These are phyloP conservation scores for Cosmorhoe ocellata DNA, from an alignment of 2,888 invertebrate species.

Conservation along the genomic window DNA sequence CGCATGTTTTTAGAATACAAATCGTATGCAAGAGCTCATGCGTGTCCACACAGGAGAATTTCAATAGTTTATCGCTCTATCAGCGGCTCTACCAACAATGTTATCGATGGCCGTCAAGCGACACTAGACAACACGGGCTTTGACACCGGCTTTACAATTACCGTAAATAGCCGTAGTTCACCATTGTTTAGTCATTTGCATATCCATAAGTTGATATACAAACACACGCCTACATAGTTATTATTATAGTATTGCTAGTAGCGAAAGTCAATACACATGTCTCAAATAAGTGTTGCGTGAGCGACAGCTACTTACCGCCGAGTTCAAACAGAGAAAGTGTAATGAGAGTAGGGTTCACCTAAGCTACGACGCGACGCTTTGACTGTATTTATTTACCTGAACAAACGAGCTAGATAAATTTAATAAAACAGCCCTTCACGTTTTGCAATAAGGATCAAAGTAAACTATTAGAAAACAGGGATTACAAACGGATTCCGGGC, in stretches of 20 bases:
- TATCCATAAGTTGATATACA: constrained; percentile 5
- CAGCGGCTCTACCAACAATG: constrained; percentile 51
- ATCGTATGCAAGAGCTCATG: constrained; percentile 34
- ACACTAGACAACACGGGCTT: constrained; percentile 36
- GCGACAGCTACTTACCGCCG: constrained; percentile 23
- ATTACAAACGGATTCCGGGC: constrained; percentile 34
- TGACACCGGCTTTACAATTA: constrained; percentile 33
- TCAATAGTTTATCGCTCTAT: constrained; percentile 54
- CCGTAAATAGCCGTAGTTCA: constrained; percentile 6
- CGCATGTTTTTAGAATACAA: constrained; percentile 25
- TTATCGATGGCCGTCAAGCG: constrained; percentile 49
- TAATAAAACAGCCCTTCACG: constrained; percentile 36
- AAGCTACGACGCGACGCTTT: constrained; percentile 37
- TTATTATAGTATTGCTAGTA: constrained; percentile 28
- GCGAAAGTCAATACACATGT: constrained; percentile 34
- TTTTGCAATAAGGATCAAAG: constrained; percentile 39
- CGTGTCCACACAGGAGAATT: constrained; percentile 39
- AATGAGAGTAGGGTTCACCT: constrained; percentile 40
- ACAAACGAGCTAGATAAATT: constrained; percentile 22
- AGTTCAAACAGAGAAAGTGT: constrained; percentile 44
- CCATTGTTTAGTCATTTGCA: not conserved
- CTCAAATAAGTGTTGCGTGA: constrained; percentile 25
- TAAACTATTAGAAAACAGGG: constrained; percentile 4
- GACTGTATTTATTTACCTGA: constrained; percentile 37
- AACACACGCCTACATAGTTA: too few species aligned